A percentile compares a stretch with the other conserved stretches of the same genome.
Conservation (phyloP, 2,113 vertebrate species). For the Antennarius striatus region DNA sequence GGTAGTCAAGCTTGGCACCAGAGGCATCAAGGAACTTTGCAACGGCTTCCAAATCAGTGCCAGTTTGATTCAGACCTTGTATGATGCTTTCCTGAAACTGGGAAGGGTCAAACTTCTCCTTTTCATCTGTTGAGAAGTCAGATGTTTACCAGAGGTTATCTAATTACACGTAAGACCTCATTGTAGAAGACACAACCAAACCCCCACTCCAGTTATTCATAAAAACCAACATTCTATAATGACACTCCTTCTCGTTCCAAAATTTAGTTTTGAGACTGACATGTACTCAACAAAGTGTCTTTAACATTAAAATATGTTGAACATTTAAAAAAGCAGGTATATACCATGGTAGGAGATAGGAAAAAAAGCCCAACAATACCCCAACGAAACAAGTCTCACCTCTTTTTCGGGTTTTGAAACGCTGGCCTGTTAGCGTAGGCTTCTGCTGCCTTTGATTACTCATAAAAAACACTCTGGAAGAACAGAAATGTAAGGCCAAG, state of each 20-base stretch:
- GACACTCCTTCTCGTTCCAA: too few species aligned
- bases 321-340: too few species aligned
- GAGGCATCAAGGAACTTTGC: conserved; percentile 98
- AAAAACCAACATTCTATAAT: too few species aligned
- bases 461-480: conserved; percentile 96
- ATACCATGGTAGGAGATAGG: too few species aligned
- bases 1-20: conserved; percentile 98
- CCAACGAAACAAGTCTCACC: conserved; percentile 67
- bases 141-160: neutral
- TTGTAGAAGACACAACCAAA: too few species aligned
- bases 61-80: conserved; percentile 98
- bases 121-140: conserved; percentile 88
- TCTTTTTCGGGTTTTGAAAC: conserved; percentile 99
- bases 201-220: too few species aligned
- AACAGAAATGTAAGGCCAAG: neutral
- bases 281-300: too few species aligned
- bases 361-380: too few species aligned
- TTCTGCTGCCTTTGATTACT: conserved; percentile 99
- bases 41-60: conserved; percentile 97
- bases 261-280: too few species aligned
- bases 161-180: neutral
- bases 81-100: conserved; percentile 99
- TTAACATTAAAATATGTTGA: too few species aligned
- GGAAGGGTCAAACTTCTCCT: conserved; percentile 99
- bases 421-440: conserved; percentile 99